Evolutionary conservation across 2,888 invertebrate genomes (phyloP).

Genomic region (Heliconius charithonia): DNA sequence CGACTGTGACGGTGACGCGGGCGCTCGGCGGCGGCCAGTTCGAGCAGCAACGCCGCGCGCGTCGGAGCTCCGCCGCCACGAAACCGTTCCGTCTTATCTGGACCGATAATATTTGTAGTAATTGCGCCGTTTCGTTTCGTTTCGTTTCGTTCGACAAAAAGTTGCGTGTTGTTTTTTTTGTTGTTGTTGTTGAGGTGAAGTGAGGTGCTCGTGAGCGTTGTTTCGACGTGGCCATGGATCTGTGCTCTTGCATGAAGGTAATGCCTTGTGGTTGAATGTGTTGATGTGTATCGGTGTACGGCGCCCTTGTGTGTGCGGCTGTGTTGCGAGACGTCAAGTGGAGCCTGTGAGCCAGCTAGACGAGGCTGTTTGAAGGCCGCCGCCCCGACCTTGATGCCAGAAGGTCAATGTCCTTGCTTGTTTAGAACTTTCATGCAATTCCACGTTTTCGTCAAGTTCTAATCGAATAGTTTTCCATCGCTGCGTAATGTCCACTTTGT

Average conservation of each 20-base stretch:
- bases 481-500: not conserved
- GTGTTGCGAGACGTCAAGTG: conserved; percentile 63
- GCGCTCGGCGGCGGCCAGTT: conserved; percentile 69
- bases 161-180: conserved; percentile 55
- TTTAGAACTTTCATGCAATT: conserved; percentile 68
- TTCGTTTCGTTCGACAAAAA: conserved; percentile 47
- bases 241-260: conserved; percentile 76
- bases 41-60: conserved; percentile 67
- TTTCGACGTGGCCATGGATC: conserved; percentile 79
- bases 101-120: conserved; percentile 74
- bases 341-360: conserved; percentile 70
- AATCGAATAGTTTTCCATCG: conserved; percentile 14
- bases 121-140: conserved; percentile 60
- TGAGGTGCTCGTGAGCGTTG: conserved; percentile 67
- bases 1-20: conserved; percentile 66
- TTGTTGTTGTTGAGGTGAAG: conserved; percentile 60
- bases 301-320: conserved; percentile 60
- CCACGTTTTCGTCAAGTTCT: conserved; percentile 45
- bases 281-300: conserved; percentile 49
- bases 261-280: conserved; percentile 66
- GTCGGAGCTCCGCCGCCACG: conserved; percentile 72
- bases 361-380: conserved; percentile 82
- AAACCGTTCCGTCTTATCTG: conserved; percentile 74
- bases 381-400: conserved; percentile 80
- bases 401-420: conserved; percentile 80